Evolutionary conservation across 2,888 invertebrate genomes (phyloP), one percentile per base, ranked within the genome.

Genomic region (Epiblema foenella): DNA sequence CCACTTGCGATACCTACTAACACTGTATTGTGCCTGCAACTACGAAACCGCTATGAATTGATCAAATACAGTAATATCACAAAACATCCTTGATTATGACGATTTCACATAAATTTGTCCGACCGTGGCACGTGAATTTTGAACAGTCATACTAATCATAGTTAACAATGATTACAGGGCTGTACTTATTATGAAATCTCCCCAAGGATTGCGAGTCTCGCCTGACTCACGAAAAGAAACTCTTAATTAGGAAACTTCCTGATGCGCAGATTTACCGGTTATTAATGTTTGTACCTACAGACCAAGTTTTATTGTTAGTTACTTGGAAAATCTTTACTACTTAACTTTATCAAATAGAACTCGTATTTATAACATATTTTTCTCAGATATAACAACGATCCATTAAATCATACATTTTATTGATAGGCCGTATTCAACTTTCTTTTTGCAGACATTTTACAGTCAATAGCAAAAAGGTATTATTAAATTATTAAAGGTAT

Each of bases 161-260:
- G 15, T 46, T 46, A 39, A 58, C 15, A 52, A 69, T 10, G 39
- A 57, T 60, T 42, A 29, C 39, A 39, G 51, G 15, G 52, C 52
- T 59, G 59, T 59, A 52, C 15, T 58, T 64, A 39, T 66, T 70
- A 65, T 54, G 70, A 70, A 70, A 70, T 70, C 70, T 64, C 4
- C 58, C 59, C 59, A 70, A 66, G 70, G 65, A 33, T 62, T 15
- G 52, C 20, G 58, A 69, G 20, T 59, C 52, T 33, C 11, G 54
- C 60, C 24, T 52, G 65, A 70, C 17, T 56, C 54, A 60, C 59
- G 11, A 59, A 65, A 65, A 66, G 65, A 66, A 70, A 70, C 70
- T 65, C 18, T 11, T 66, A 66, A 66, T 66, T 65, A 66, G 54
- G 60, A 60, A 66, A 70, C 59, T 66, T 59, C 65, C 54, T 59